Evolutionary conservation across 92 coral and sea anemone genomes (phyloP), one percentile per base, ranked within the genome.

Genomic region (Micromussa lordhowensis): DNA sequence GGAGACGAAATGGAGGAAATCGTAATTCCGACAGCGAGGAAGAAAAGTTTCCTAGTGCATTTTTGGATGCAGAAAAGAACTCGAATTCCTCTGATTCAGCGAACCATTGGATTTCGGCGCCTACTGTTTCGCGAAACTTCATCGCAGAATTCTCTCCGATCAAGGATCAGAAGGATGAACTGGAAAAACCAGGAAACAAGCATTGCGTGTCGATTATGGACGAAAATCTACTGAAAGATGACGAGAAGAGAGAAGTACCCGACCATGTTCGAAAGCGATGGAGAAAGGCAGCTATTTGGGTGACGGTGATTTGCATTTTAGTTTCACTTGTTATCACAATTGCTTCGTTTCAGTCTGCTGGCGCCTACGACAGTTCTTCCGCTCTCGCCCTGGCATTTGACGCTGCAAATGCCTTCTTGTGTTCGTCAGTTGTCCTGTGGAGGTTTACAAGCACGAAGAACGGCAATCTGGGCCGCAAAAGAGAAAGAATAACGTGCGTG

Each of bases 241-340:
- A 48, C 24, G 40, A 78, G 18, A 68, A 54, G 78, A 87, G 89
- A 48, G 35, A 66, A 15, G 35, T 87, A 48, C 90, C 90, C n/a
- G 79, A 58, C 53, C 78, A 53, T 28, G 54, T 76, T 11, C 54
- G 57, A 51, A 68, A 79, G 79, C 74, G 72, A 54, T 87, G 90
- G 90, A 68, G 78, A 51, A 79, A 69, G 78, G 90, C 90, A 11
- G 90, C 90, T 13, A 64, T 87, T 22, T 87, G 85, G 70, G 90
- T 87, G 71, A 87, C 90, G 18, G 90, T 79, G 69, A 32, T 79
- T 51, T 87, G 90, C 75, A 78, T 87, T 14, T 31, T 78, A 36
- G 79, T 87, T 3, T 87, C 90, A 2, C 21, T 87, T 21, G 34
- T 48, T 0, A 28, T 87, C 22, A 54, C 90, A 30, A 70, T 87